These are phyloP conservation scores for Hassar affinis DNA, from an alignment of 2,113 vertebrate genomes.

Conservation along the genomic window DNA sequence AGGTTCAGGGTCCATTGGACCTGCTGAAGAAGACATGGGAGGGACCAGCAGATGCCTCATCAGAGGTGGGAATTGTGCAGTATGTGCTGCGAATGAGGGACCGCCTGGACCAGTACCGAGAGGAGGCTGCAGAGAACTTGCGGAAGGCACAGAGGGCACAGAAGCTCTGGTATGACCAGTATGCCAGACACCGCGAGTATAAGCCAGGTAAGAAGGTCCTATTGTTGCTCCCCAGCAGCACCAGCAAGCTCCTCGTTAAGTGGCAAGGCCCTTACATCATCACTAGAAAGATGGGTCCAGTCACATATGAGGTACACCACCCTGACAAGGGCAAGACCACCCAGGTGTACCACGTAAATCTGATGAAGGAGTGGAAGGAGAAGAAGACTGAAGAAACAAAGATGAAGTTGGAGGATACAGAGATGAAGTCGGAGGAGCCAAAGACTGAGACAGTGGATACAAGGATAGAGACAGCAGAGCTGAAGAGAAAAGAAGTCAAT, in stretches of 20 bases:
- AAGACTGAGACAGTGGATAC: background rate
- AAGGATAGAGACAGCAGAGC: background rate
- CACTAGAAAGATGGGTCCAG: background rate
- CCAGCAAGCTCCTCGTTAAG: slow-evolving; percentile 23
- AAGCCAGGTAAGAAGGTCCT: slow-evolving; percentile 22
- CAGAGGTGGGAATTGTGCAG: no score
- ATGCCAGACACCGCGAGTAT: no score
- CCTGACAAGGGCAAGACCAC: background rate
- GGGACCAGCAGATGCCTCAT: no score
- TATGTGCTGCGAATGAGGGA: no score
- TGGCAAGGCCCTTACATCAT: slow-evolving; percentile 27
- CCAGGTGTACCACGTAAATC: slow-evolving; percentile 30
- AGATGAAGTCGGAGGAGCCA: background rate
- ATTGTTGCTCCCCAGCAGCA: slow-evolving; percentile 5
- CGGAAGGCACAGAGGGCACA: no score
- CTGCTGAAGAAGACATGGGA: no score
- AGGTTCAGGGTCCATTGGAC: no score
- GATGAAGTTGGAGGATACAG: background rate
- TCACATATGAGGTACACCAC: slow-evolving; percentile 11
- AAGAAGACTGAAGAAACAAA: no score
- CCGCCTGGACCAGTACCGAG: no score
- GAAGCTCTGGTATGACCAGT: no score
- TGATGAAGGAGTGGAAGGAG: slow-evolving; percentile 30
- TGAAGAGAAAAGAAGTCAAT: no score
- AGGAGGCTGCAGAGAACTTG: no score